Evolutionary conservation across 1,140 invertebrate genomes (phyloP), one percentile per base, ranked within the genome.

Genomic region (Gonatopus flavifemur): DNA sequence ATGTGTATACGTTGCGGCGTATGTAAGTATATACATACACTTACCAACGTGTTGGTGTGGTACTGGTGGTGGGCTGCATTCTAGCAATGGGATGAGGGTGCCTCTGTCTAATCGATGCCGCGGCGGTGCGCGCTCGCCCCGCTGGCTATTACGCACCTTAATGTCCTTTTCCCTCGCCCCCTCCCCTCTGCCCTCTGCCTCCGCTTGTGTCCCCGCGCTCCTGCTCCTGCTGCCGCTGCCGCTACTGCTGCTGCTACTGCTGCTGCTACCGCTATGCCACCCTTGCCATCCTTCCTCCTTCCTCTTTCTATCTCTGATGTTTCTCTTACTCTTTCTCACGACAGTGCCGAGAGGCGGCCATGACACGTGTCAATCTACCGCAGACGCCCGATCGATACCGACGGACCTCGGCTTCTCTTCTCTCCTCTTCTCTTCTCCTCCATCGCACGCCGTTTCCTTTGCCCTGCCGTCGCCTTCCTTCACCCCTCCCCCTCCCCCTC

Each of bases 291-390:
- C 56, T 57, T 54, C 59, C 53, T 57, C 49, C 58, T 59, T 16
- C 24, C 47, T 37, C 57, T 43, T 55, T 20, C 47, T 45, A 37
- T 41, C 43, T 45, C 39, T 45, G 36, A 36, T 35, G 32, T 55
- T 15, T 47, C 38, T 37, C 37, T 51, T 36, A 47, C 39, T 25
- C 35, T 48, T 30, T 57, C 45, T 56, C 52, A 43, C 33, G 32
- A 18, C 52, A 22, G 45, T 49, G 62, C 57, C 56, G 59, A 66
- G 62, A 68, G 67, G 72, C 73, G 67, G 75, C 74, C 75, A 76
- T 77, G 75, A 76, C 75, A 77, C 75, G 75, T 76, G 74, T 77
- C 75, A 76, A 76, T 77, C 75, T 77, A 74, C 75, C 74, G 69
- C 74, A 76, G 72, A 76, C 75, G 69, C 68, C 64, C 72, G 74